Conservation (phyloP, 1,140 invertebrate species). For the Hetaerina americana region DNA sequence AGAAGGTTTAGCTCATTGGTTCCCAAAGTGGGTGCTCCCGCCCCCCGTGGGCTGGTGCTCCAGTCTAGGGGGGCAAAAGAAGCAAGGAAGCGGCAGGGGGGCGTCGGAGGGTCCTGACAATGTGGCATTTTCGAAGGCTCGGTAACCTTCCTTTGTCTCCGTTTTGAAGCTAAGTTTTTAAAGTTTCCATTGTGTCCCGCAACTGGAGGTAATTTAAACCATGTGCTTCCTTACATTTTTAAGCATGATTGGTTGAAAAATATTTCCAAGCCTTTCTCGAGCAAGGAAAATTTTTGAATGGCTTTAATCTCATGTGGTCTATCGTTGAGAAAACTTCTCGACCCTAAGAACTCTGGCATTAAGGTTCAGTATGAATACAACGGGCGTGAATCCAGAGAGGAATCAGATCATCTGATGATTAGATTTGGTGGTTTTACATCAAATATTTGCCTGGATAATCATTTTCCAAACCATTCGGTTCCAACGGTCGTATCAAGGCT, state of each 20-base stretch:
- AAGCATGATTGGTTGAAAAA: neutral
- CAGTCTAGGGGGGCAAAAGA: neutral
- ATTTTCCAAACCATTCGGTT: too few relatives aligned
- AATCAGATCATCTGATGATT: neutral
- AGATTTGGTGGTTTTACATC: neutral
- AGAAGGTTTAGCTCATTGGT: neutral
- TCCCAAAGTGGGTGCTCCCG: neutral
- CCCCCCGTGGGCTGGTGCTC: neutral
- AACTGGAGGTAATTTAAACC: too few relatives aligned
- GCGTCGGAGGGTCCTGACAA: too few relatives aligned
- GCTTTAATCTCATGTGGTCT: neutral
- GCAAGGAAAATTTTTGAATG: neutral
- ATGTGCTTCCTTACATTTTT: neutral
- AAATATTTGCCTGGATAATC: too few relatives aligned
- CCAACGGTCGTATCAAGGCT: too few relatives aligned
- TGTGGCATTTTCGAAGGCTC: too few relatives aligned
- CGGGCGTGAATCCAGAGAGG: neutral
- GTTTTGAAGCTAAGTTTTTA: too few relatives aligned
- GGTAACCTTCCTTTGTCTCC: too few relatives aligned
- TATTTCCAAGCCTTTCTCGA: neutral
- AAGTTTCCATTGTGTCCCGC: too few relatives aligned
- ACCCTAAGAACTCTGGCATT: neutral
- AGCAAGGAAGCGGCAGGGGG: too few relatives aligned
- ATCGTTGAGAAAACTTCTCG: neutral
- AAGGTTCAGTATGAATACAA: neutral